These are phyloP conservation scores for Coryphaenoides rupestris DNA, from an alignment of 2,113 vertebrate species.

Conservation along the genomic window DNA sequence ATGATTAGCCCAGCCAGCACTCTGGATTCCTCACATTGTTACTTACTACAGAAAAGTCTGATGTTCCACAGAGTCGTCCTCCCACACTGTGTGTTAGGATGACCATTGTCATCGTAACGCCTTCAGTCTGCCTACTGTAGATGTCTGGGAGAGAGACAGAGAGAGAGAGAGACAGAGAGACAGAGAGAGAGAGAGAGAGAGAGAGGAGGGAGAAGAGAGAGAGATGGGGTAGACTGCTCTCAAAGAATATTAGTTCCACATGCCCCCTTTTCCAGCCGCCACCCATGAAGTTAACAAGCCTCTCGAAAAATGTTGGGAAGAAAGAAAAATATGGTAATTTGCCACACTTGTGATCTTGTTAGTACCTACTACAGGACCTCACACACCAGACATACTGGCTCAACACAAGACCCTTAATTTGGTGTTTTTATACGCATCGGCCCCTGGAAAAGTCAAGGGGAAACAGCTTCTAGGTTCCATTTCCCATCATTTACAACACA, in stretches of 20 bases:
- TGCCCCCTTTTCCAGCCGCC: constrained; percentile 47
- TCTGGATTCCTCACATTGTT: too few relatives aligned
- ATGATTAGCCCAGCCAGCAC: too few relatives aligned
- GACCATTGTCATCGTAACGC: not conserved
- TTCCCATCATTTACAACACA: constrained; percentile 17
- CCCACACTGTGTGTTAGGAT: not conserved
- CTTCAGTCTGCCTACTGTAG: constrained; percentile 45
- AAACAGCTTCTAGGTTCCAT: constrained; percentile 31
- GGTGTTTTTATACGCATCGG: constrained; percentile 27
- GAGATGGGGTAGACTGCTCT: constrained; percentile 17
- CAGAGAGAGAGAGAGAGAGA: not conserved
- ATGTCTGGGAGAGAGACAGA: constrained; percentile 33
- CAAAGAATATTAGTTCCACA: constrained; percentile 64
- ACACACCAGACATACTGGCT: constrained; percentile 32
- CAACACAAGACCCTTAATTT: constrained; percentile 35
- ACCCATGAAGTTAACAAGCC: constrained; percentile 58
- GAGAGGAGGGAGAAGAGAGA: too few relatives aligned
- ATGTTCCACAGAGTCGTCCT: constrained; percentile 32
- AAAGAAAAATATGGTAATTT: constrained; percentile 59
- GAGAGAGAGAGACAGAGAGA: not conserved
- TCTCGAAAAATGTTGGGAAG: constrained; percentile 51
- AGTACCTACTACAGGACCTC: constrained; percentile 49
- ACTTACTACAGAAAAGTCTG: too few relatives aligned
- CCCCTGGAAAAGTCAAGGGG: constrained; percentile 22
- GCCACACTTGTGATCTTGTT: constrained; percentile 56